phyloP scores from a whole-genome alignment of 2,797 vertebrate genomes.

The Tokudaia muenninki region DNA sequence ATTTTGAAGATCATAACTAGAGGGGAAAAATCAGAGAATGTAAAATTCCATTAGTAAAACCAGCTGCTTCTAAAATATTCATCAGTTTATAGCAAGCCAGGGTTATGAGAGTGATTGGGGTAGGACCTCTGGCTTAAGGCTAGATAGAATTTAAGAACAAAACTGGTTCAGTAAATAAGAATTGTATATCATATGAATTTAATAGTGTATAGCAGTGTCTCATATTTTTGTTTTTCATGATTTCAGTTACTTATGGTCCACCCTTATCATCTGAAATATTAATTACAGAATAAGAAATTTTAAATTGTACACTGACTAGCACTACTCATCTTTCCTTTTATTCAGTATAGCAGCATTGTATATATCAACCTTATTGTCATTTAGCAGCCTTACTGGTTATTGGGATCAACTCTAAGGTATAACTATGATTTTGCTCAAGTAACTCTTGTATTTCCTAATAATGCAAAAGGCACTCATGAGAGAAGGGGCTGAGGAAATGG shows the following conservation, averaged over 20 bases:
- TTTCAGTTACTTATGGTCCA: not conserved
- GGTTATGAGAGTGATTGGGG: not conserved
- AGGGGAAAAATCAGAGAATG: not conserved
- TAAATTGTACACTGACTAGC: not conserved
- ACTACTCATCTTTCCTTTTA: not conserved
- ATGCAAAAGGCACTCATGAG: not conserved
- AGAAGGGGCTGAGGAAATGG: not conserved
- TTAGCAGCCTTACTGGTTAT: not conserved
- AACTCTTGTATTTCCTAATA: not conserved
- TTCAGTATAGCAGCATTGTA: not conserved
- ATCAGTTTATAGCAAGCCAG: constrained; percentile 17
- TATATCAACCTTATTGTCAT: not conserved
- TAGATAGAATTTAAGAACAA: constrained; percentile 52
- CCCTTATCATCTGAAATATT: not conserved
- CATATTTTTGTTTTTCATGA: not conserved
- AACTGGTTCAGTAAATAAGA: constrained; percentile 28
- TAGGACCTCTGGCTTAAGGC: not conserved
- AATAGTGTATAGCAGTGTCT: not conserved
- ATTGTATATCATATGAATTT: not conserved
- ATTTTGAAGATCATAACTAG: constrained; percentile 94
- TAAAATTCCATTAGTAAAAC: not conserved
- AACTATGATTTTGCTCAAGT: not conserved
- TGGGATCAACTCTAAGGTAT: not conserved
- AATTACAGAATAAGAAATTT: not conserved
- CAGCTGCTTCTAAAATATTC: constrained; percentile 43